Evolutionary conservation across 2,888 invertebrate genomes (phyloP).

Genomic region (Thecophora atra): DNA sequence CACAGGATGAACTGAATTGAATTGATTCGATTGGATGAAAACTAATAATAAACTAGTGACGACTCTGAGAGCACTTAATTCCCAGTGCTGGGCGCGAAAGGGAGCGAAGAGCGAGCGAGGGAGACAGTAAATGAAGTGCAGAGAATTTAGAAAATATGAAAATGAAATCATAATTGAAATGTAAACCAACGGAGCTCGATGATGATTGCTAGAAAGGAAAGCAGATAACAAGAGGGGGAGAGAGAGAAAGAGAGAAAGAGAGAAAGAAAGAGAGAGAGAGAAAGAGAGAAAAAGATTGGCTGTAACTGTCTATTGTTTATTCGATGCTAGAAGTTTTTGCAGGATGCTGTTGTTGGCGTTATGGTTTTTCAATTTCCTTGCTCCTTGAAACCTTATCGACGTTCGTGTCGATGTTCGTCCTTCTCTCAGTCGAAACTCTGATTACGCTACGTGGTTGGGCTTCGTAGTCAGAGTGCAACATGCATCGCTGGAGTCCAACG

Average conservation of each 20-base stretch:
- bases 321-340: not conserved
- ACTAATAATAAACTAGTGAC: slow-evolving; percentile 34
- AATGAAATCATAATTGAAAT: slow-evolving; percentile 30
- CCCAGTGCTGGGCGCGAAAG: not conserved
- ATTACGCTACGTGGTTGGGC: no score
- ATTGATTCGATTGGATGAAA: slow-evolving; percentile 32
- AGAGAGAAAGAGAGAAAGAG: not conserved
- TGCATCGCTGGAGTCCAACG: no score
- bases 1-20: slow-evolving; percentile 18
- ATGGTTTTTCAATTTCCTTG: not conserved
- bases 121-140: slow-evolving; percentile 12
- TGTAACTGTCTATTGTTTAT: not conserved
- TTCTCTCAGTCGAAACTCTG: no score
- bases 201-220: not conserved
- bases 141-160: slow-evolving; percentile 35
- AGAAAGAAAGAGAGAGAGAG: not conserved
- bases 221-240: not conserved
- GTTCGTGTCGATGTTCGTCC: not conserved
- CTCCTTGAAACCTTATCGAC: not conserved
- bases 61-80: slow-evolving; percentile 18
- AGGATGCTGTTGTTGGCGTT: not conserved
- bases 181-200: slow-evolving; percentile 17
- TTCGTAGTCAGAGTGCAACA: no score
- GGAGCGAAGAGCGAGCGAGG: not conserved
- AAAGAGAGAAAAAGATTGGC: no score